Evolutionary conservation across 2,113 vertebrate genomes (phyloP).

Genomic region (Pelobates fuscus): DNA sequence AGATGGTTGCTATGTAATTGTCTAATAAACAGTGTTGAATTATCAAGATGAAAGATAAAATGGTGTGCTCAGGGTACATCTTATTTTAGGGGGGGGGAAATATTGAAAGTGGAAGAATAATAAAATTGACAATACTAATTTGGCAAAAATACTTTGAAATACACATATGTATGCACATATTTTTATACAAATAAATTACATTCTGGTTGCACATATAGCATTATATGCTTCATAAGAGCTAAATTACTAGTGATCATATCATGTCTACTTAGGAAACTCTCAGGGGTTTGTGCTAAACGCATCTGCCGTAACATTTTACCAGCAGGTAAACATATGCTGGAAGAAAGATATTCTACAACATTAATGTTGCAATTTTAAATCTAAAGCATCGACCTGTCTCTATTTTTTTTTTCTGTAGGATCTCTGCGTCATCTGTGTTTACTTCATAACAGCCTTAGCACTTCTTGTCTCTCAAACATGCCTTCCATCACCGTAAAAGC

Average conservation of each 20-base stretch:
- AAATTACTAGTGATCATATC: neutral
- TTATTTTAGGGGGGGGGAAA: no score
- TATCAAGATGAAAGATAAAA: no score
- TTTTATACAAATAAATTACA: no score
- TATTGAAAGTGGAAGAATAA: no score
- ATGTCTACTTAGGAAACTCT: conserved; percentile 25
- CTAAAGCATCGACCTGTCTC: conserved; percentile 40
- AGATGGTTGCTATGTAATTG: no score
- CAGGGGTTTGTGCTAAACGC: conserved; percentile 16
- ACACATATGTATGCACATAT: no score
- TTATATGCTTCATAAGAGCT: neutral
- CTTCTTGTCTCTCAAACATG: conserved; percentile 20
- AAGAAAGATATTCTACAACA: conserved; percentile 18
- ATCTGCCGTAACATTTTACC: conserved; percentile 27
- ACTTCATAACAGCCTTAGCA: conserved; percentile 19
- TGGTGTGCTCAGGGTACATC: no score
- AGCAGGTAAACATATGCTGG: conserved; percentile 39
- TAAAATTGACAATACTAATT: no score
- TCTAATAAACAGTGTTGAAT: no score
- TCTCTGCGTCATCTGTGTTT: conserved; percentile 10
- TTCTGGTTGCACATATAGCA: no score
- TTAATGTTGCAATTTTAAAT: conserved; percentile 17
- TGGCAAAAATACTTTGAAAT: no score
- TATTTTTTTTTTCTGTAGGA: conserved; percentile 27
- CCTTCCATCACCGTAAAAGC: conserved; percentile 40